Percentiles rank a stretch among this genome's conserved stretches.
These are phyloP conservation scores for Pluvialis apricaria DNA, from an alignment of 2,113 vertebrate genomes.

Conservation along the genomic window DNA sequence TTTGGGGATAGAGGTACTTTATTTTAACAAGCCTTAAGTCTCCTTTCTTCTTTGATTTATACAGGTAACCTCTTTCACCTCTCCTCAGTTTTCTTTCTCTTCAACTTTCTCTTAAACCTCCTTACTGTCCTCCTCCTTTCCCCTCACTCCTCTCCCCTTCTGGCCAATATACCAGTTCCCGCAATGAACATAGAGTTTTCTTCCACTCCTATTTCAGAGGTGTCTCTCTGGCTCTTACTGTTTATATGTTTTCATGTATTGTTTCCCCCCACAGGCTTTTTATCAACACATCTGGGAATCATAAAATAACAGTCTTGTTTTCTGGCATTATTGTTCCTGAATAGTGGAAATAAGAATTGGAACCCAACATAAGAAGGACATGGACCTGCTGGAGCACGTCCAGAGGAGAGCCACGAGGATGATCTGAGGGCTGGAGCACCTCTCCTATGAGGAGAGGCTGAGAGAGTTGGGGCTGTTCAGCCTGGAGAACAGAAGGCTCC, in stretches of 20 bases:
- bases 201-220: neutral
- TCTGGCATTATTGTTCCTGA: neutral
- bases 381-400: too few species aligned
- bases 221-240: neutral
- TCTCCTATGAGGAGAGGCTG: too few species aligned
- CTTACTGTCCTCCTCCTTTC: neutral
- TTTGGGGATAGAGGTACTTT: neutral
- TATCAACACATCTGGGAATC: neutral
- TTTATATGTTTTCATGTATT: neutral
- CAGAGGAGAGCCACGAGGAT: too few species aligned
- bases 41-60: slow-evolving; percentile 9
- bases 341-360: too few species aligned
- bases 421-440: too few species aligned
- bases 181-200: neutral
- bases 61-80: neutral
- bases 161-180: neutral
- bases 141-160: neutral
- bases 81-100: neutral
- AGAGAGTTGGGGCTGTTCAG: too few species aligned
- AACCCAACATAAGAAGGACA: too few species aligned
- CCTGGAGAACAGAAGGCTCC: too few species aligned
- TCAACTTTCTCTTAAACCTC: neutral
- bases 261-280: neutral
- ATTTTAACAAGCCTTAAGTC: neutral
- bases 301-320: neutral